These are phyloP conservation scores for Boloria selene DNA, from an alignment of 2,888 invertebrate genomes.

Conservation along the genomic window DNA sequence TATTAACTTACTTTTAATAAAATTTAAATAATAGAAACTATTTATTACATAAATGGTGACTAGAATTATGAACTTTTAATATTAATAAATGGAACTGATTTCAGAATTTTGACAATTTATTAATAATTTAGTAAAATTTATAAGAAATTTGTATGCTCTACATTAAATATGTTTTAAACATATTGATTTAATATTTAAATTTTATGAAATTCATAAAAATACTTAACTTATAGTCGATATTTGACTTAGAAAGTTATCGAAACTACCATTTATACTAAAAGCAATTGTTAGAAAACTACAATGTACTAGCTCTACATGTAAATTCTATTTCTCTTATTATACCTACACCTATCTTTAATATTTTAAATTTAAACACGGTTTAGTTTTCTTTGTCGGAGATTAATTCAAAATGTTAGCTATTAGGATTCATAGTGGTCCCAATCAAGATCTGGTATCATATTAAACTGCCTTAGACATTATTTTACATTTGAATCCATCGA, in stretches of 20 bases:
- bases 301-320: no score
- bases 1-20: neutral
- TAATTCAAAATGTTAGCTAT: constrained; percentile 7
- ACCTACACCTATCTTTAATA: neutral
- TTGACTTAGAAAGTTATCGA: no score
- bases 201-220: no score
- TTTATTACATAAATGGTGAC: constrained; percentile 6
- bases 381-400: constrained; percentile 3
- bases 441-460: constrained; percentile 3
- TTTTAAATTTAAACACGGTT: neutral
- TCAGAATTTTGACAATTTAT: neutral
- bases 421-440: constrained; percentile 7
- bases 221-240: no score
- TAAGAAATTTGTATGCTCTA: no score
- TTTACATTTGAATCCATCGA: constrained; percentile 20
- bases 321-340: neutral
- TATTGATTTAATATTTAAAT: no score
- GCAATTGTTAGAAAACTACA: no score
- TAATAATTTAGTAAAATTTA: neutral
- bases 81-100: neutral
- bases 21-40: constrained; percentile 11
- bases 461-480: constrained; percentile 16
- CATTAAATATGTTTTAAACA: no score
- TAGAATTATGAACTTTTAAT: constrained; percentile 1
- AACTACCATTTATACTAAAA: no score